phyloP scores from a whole-genome alignment of 2,797 vertebrate species.

The Lacerta agilis region DNA sequence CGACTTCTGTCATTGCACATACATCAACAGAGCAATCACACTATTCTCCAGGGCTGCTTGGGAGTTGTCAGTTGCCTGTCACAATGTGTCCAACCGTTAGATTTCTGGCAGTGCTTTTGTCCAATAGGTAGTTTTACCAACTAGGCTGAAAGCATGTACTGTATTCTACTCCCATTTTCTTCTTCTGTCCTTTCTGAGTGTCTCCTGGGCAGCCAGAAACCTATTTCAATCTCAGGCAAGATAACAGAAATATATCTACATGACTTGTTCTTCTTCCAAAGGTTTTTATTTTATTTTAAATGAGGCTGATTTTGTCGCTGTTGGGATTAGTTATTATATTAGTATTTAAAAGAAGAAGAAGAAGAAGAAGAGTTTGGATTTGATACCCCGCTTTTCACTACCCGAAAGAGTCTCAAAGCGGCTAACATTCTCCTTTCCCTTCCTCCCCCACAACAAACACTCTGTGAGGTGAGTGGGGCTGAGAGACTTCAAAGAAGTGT shows the following conservation, averaged over 20 bases:
- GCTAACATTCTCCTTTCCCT: too few relatives aligned
- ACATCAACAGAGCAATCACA: neutral
- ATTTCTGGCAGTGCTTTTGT: neutral
- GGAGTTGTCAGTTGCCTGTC: neutral
- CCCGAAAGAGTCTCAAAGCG: too few relatives aligned
- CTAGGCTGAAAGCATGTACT: neutral
- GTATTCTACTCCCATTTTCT: neutral
- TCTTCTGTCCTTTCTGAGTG: too few relatives aligned
- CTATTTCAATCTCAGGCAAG: neutral
- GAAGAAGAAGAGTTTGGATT: too few relatives aligned
- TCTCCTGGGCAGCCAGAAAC: neutral
- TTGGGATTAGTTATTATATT: neutral
- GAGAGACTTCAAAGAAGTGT: too few relatives aligned
- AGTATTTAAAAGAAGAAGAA: too few relatives aligned
- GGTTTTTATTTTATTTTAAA: neutral
- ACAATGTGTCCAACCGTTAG: neutral
- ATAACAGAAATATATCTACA: conserved; percentile 7
- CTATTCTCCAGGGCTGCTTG: neutral
- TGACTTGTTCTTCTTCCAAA: neutral
- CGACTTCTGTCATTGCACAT: neutral
- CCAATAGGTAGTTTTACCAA: neutral
- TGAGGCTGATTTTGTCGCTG: neutral
- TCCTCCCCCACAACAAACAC: too few relatives aligned
- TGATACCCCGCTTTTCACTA: too few relatives aligned
- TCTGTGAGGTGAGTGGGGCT: too few relatives aligned